Evolutionary conservation across 64 coral and sea anemone species (phyloP), one percentile per base, ranked within the genome.

Genomic region (Porites australiensis): DNA sequence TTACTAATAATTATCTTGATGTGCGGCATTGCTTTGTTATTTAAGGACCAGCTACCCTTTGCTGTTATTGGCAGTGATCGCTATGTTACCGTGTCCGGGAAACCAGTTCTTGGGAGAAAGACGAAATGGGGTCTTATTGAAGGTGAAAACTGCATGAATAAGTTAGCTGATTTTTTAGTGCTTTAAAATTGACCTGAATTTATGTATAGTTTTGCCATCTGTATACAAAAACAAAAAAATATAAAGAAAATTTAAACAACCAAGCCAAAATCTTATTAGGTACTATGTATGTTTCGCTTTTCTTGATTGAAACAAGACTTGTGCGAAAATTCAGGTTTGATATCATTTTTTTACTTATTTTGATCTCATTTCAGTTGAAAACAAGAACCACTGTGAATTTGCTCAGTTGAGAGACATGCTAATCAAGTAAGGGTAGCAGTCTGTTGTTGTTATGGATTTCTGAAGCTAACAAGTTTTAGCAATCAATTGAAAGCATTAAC

Each of bases 361-460:
- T 53, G 16, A 62, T 62, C 74, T 45, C 7, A 50, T 91, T 95
- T 79, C 76, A 98, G 97, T 98, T 90, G 97, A 98, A 91, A 98
- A 98, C 97, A 98, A 98, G 73, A 91, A 90, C 47, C 97, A 98
- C 47, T 98, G 97, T 88, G 97, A 98, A 70, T 98, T 98, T 82
- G 86, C 97, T 13, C 94, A 96, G 67, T 52, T 98, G 77, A 75
- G 97, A 12, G 97, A 98, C 58, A 98, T 98, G 97, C 64, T 98
- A 50, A 98, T 98, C 46, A 98, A 92, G 97, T 98, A 94, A 91
- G 89, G 77, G 9, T 62, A 64, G 8, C 4, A 8, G 57, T 13
- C 13, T 77, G 5, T 15, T 16, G 27, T 37, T 37, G 27, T 37
- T 37, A 37, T 37, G 27, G 27, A 37, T 77, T 72, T 19, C 50